Conservation (phyloP, 2,888 invertebrate genomes). For the Hirtodrosophila trivittata region DNA sequence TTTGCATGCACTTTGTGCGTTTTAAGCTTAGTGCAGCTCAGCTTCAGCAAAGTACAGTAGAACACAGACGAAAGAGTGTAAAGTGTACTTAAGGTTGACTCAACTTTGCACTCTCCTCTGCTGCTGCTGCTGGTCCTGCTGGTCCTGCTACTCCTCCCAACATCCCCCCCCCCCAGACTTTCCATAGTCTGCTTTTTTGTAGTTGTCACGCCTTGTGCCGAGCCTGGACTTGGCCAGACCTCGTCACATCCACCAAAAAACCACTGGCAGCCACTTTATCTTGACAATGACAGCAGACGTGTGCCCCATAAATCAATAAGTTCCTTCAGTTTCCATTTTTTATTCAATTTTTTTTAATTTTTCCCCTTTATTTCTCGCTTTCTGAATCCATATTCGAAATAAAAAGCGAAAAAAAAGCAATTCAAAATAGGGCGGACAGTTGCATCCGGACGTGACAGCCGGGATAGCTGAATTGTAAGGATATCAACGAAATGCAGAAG, state of each 20-base stretch:
- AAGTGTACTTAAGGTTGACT: conserved; percentile 65
- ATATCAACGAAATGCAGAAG: not conserved
- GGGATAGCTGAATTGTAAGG: not conserved
- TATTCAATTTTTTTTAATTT: not conserved
- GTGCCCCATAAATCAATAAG: conserved; percentile 65
- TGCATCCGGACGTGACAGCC: conserved; percentile 16
- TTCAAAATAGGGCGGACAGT: conserved; percentile 19
- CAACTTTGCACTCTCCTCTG: conserved; percentile 58
- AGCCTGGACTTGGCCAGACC: conserved; percentile 4
- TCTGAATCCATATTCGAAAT: not conserved
- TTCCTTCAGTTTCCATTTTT: conserved; percentile 17
- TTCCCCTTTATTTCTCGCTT: conserved; percentile 1
- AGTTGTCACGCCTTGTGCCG: conserved; percentile 59
- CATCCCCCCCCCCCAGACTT: too few species aligned
- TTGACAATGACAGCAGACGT: conserved; percentile 56
- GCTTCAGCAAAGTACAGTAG: conserved; percentile 63
- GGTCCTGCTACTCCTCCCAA: not conserved
- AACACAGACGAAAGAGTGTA: conserved; percentile 25
- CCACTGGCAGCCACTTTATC: conserved; percentile 41
- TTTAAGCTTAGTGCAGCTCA: conserved; percentile 53
- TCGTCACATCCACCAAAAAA: not conserved
- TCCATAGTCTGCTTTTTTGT: conserved; percentile 31
- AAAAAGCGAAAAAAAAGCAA: conserved; percentile 13
- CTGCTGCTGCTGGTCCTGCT: not conserved
- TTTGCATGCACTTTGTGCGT: conserved; percentile 12